Percentiles rank a stretch among this genome's conserved stretches.
Conservation (phyloP, 1,140 invertebrate genomes). For the Hycleus phaleratus region DNA sequence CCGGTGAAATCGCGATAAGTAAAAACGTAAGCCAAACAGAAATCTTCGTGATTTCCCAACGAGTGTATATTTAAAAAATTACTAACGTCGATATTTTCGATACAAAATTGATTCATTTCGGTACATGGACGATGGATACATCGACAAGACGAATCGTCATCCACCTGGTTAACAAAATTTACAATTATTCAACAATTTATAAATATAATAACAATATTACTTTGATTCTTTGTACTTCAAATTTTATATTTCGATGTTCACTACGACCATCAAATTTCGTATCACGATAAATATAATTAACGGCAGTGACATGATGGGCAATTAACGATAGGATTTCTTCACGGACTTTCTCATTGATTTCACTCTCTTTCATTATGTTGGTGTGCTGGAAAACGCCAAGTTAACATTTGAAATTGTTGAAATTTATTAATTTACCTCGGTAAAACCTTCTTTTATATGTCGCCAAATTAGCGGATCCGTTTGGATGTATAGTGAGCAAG, state of each 20-base stretch:
- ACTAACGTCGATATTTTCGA: conserved; percentile 97
- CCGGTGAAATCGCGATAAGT: conserved; percentile 65
- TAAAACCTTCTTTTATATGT: conserved; percentile 69
- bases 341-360: conserved; percentile 74
- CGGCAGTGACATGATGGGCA: conserved; percentile 95
- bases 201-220: conserved; percentile 43
- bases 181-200: neutral
- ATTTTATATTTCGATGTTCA: conserved; percentile 90
- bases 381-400: conserved; percentile 45
- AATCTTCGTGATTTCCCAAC: conserved; percentile 92
- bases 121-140: conserved; percentile 51
- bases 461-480: conserved; percentile 96
- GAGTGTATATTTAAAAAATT: conserved; percentile 99
- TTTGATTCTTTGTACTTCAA: conserved; percentile 95
- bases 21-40: conserved; percentile 98
- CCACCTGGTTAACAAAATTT: conserved; percentile 54
- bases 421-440: conserved; percentile 44
- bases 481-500: conserved; percentile 93
- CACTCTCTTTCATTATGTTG: conserved; percentile 51
- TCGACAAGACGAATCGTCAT: conserved; percentile 77
- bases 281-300: conserved; percentile 95
- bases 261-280: conserved; percentile 85
- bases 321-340: conserved; percentile 97
- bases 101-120: conserved; percentile 88
- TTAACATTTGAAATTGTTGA: too few species aligned